A percentile compares a stretch with the other conserved stretches of the same genome.
These are phyloP conservation scores for Rhaphigaster nebulosa DNA, from an alignment of 2,888 invertebrate genomes.

Conservation along the genomic window DNA sequence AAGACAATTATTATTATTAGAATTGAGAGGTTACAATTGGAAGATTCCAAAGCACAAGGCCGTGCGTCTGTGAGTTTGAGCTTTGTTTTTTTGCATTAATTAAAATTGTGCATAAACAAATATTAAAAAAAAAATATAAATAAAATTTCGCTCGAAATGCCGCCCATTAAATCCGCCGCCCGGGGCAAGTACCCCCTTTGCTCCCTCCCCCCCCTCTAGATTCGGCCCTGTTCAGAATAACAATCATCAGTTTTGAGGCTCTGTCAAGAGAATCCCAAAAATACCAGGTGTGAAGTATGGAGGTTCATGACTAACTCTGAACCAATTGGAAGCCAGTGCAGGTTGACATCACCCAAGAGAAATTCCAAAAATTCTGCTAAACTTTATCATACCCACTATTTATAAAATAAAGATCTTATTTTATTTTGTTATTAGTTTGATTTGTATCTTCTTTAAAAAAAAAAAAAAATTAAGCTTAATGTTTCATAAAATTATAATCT, in stretches of 20 bases:
- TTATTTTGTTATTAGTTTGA: neutral
- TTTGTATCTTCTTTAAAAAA: neutral
- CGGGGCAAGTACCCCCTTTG: too few relatives aligned
- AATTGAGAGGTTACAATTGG: too few relatives aligned
- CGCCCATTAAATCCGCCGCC: too few relatives aligned
- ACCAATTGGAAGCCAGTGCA: neutral
- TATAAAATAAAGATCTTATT: constrained; percentile 9
- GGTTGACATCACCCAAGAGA: neutral
- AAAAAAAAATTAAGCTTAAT: neutral
- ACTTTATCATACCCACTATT: neutral
- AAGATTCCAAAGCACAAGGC: too few relatives aligned
- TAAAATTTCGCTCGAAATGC: too few relatives aligned
- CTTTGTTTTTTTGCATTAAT: too few relatives aligned
- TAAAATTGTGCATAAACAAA: too few relatives aligned
- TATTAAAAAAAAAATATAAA: too few relatives aligned
- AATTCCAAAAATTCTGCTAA: neutral
- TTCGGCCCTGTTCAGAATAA: too few relatives aligned
- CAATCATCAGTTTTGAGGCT: neutral
- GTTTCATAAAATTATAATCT: neutral
- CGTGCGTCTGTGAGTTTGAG: too few relatives aligned
- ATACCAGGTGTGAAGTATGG: neutral
- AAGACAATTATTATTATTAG: too few relatives aligned
- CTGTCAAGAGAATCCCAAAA: neutral
- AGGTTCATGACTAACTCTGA: neutral
- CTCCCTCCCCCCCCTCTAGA: too few relatives aligned